Percentiles rank a stretch among this genome's conserved stretches.
Conservation (phyloP, 2,113 vertebrate species). For the Nettapus auritus region DNA sequence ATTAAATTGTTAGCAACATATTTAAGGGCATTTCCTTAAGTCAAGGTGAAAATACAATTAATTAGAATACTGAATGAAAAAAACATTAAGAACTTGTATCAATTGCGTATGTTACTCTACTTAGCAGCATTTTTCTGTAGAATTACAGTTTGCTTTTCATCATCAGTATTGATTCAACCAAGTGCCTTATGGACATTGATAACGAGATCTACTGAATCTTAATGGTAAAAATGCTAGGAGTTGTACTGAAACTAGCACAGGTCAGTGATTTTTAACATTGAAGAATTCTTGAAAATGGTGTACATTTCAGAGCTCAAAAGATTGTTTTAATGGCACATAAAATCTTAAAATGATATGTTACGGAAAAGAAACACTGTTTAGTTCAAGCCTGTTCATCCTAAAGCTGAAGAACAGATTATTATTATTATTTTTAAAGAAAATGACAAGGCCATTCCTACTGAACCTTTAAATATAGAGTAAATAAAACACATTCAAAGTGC, state of each 20-base stretch:
- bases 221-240: constrained; percentile 12
- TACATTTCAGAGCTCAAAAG: neutral
- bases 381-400: neutral
- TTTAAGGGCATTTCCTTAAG: constrained; percentile 3
- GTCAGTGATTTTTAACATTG: neutral
- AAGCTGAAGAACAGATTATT: neutral
- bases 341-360: neutral
- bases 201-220: constrained; percentile 19
- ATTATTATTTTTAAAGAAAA: neutral
- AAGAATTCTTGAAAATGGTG: constrained; percentile 13
- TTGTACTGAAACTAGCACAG: neutral
- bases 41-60: neutral
- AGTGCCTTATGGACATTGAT: constrained; percentile 48
- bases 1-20: constrained; percentile 4
- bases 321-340: neutral
- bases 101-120: constrained; percentile 30
- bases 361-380: neutral
- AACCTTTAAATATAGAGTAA: neutral
- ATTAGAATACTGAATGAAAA: constrained; percentile 4
- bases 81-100: neutral
- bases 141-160: constrained; percentile 21
- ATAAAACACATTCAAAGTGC: neutral
- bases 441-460: neutral
- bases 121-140: neutral
- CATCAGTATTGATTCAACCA: constrained; percentile 64